A percentile compares a stretch with the other conserved stretches of the same genome.
Conservation (phyloP, 2,888 invertebrate species). For the Caenorhabditis parvicauda region DNA sequence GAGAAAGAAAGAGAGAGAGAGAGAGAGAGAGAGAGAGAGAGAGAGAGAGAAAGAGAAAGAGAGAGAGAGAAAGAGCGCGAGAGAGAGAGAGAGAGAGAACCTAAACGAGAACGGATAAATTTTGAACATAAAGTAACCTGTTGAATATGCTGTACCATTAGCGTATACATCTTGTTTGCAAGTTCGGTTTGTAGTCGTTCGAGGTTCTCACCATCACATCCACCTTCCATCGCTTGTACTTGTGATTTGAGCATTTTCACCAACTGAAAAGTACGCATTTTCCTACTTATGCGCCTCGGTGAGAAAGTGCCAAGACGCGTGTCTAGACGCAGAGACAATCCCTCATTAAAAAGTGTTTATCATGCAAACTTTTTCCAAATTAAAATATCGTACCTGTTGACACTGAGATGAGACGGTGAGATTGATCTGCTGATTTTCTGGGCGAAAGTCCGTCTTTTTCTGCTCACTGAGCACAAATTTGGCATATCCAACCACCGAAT, state of each 20-base stretch:
- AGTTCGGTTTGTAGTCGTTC: slow-evolving; percentile 82
- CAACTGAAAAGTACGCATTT: too few species aligned
- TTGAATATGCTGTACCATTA: slow-evolving; percentile 88
- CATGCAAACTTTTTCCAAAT: too few species aligned
- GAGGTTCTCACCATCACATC: slow-evolving; percentile 82
- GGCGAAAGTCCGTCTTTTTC: slow-evolving; percentile 82
- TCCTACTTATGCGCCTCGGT: too few species aligned
- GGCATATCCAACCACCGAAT: slow-evolving; percentile 72
- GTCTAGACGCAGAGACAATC: too few species aligned
- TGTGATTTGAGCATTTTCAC: too few species aligned
- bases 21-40: not conserved
- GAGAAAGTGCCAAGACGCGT: too few species aligned
- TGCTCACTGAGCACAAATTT: slow-evolving; percentile 71
- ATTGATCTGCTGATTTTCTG: slow-evolving; percentile 65
- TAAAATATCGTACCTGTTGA: slow-evolving; percentile 6
- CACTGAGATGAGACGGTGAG: slow-evolving; percentile 31
- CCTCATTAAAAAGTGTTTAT: too few species aligned
- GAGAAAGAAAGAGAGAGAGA: not conserved
- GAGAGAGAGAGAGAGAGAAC: not conserved
- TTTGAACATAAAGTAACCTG: slow-evolving; percentile 76
- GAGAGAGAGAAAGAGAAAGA: not conserved
- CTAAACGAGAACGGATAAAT: not conserved
- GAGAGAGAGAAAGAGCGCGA: not conserved
- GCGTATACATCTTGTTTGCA: slow-evolving; percentile 85
- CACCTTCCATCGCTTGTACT: slow-evolving; percentile 24